Evolutionary conservation across 2,888 invertebrate genomes (phyloP), one percentile per base, ranked within the genome.

Genomic region (Oscheius sp.): DNA sequence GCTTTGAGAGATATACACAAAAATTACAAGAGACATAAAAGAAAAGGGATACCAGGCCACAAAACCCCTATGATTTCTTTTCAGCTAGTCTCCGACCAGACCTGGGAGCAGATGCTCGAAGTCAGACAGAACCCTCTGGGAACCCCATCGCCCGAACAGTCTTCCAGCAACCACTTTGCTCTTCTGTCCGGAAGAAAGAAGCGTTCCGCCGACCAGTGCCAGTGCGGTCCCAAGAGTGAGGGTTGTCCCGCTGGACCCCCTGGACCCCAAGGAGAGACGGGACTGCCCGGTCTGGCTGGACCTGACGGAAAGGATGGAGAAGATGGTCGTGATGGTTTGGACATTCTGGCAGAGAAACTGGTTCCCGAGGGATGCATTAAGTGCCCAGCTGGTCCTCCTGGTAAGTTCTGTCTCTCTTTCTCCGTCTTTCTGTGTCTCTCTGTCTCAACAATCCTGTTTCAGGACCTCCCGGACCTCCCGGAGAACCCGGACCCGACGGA

Each of bases 381-480:
- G 70, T 84, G 85, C 68, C 85, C 85, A 42, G 84, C 84, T 37
- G 85, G 85, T 47, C 84, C 85, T 21, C 79, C 83, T 7, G 55
- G 55, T 21, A 42, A 42, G 42, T 42, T 7, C 53, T 53, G n/a
- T 53, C 53, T 3, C 53, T 53, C 7, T 53, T 21, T 3, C 53
- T 53, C 50, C 13, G 9, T 48, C 7, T 53, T 21, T 9, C 53
- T 53, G n/a, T 53, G 2, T 9, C 53, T 53, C 53, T 53, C 53
- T 9, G 7, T 53, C 53, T 53, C 53, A n/a, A n/a, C 11, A n/a
- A 21, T n/a, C 53, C 13, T 53, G 3, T 21, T 53, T 32, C 55
- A 21, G 85, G 84, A 74, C 83, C 84, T 21, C 80, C 79, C 60
- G 85, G 85, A 79, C 83, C 82, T 29, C 81, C 85, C 9, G 85